Evolutionary conservation across 2,797 vertebrate species (phyloP), one percentile per base, ranked within the genome.

Genomic region (Peromyscus attwateri): DNA sequence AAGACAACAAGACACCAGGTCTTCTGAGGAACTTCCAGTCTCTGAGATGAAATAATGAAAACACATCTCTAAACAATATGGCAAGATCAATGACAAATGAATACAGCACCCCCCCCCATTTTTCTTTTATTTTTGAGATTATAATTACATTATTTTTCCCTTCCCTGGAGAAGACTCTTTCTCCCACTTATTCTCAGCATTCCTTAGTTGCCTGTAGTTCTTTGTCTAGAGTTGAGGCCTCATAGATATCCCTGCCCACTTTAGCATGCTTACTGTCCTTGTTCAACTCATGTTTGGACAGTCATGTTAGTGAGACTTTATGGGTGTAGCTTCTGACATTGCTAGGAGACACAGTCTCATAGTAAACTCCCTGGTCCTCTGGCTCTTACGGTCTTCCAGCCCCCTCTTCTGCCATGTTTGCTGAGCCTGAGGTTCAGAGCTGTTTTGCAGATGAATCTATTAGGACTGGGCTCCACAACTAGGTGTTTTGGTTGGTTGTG

Each of bases 11-110:
- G 40, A 80, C 9, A 43, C 23, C 23, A 76, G 25, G 37, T 19
- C 16, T 66, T 34, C n/a, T 7, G 6, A 77, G 21, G 46, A 37
- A 73, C 1, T 84, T 70, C 60, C 6, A 62, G 10, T 46, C 49
- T 79, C 49, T 68, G 73, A 49, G 40, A 77, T 70, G 52, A 94
- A 92, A 91, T 3, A 57, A 11, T 49, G n/a, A 77, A 92, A 92
- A 70, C 13, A 82, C 66, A 92, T 75, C 85, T 91, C 37, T 52
- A 64, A 95, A 77, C n/a, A 34, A 1, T n/a, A 52, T 49, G 25
- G 11, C 49, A 81, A 89, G 55, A 91, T 25, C 37, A 75, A 19
- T 68, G n/a, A 71, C n/a, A 31, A 89, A 87, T 14, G 16, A 31
- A 71, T 62, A 6, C 55, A 91, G 71, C 17, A 46, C n/a, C 6